Evolutionary conservation across 2,888 invertebrate genomes (phyloP), one percentile per base, ranked within the genome.

Genomic region (Dastarcus helophoroides): DNA sequence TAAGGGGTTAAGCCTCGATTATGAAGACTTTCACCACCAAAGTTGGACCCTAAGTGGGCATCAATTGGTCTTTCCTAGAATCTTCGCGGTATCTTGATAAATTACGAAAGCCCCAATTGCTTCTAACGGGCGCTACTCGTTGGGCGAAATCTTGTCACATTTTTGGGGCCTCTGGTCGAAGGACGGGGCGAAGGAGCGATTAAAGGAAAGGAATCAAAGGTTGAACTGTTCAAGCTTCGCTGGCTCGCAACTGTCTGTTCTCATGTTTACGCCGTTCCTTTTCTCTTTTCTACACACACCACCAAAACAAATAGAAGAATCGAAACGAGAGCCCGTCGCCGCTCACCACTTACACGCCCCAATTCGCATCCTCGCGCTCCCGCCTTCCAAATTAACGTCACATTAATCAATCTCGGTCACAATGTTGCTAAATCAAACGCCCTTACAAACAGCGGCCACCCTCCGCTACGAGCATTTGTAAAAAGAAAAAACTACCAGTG

Each of bases 321-420:
- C 6, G 19, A 17, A 8, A 7, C 19, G 26, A 21, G 22, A 29
- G 27, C 28, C 30, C 33, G 29, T 35, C 31, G 24, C 27, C 24
- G 37, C 32, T 31, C 28, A 12, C 30, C 39, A 32, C 36, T 36
- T 33, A 32, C 36, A 42, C 37, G 41, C 44, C 41, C 41, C 34
- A 38, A 39, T 37, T 33, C 28, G 30, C 26, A 33, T 26, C 28
- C 21, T 13, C 26, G 35, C 32, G 19, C 16, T 38, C 46, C 51
- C 56, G 56, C 58, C 58, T 48, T 43, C 48, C 35, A 48, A 55
- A 58, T 58, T 57, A 58, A 55, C 44, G 52, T 51, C 52, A 46
- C 54, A 58, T 58, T 56, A 54, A 58, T 58, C 57, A 57, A 54
- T 55, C 53, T 49, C 39, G 44, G 50, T 53, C 52, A 53, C 53